A percentile compares a stretch with the other conserved stretches of the same genome.
Conservation (phyloP, 1,140 invertebrate species). For the Drosophila sechellia region DNA sequence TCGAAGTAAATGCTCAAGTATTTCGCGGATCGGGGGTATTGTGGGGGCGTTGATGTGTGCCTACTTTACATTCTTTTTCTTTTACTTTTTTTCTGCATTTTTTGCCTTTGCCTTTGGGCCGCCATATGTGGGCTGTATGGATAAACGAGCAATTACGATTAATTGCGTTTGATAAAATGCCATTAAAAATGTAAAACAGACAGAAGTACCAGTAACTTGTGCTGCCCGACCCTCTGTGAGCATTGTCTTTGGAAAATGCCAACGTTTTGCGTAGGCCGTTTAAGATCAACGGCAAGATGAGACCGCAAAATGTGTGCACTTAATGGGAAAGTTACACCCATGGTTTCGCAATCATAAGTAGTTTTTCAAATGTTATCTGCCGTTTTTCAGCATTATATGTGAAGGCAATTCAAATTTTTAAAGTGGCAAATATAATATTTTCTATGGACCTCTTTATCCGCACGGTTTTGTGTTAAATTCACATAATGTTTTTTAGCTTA, state of each 20-base stretch:
- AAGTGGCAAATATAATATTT: too few relatives aligned
- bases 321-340: neutral
- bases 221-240: slow-evolving; percentile 14
- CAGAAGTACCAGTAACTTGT: slow-evolving; percentile 46
- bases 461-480: neutral
- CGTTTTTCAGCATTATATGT: neutral
- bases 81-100: slow-evolving; percentile 27
- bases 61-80: slow-evolving; percentile 52
- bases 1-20: slow-evolving; percentile 38
- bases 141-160: slow-evolving; percentile 81
- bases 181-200: slow-evolving; percentile 70
- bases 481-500: slow-evolving; percentile 7
- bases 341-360: neutral
- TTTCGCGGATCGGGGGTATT: slow-evolving; percentile 9
- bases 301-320: neutral
- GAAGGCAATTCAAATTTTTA: too few relatives aligned
- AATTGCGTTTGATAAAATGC: slow-evolving; percentile 77
- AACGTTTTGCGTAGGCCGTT: slow-evolving; percentile 27
- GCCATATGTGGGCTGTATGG: slow-evolving; percentile 48
- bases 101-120: slow-evolving; percentile 7
- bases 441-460: neutral
- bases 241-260: slow-evolving; percentile 22
- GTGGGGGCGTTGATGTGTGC: slow-evolving; percentile 60
- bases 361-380: neutral
- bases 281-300: neutral